A percentile compares a stretch with the other conserved stretches of the same genome.
Evolutionary conservation across 2,113 vertebrate species (phyloP).

Genomic region (Maccullochella peelii): DNA sequence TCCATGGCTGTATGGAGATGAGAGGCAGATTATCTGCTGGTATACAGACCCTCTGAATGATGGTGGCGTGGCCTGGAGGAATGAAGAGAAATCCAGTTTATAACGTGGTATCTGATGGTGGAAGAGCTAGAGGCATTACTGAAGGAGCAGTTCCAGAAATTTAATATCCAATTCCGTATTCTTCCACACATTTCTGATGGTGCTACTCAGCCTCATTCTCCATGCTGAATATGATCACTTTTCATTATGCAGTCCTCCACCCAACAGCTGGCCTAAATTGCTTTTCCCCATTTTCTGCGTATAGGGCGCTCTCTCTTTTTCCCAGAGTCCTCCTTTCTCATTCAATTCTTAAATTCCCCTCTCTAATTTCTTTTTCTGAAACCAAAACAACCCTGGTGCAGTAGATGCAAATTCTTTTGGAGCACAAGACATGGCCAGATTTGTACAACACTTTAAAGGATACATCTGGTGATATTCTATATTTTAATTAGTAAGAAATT

Average conservation of each 20-base stretch:
- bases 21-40: constrained; percentile 55
- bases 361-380: constrained; percentile 33
- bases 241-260: constrained; percentile 70
- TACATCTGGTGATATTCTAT: not conserved
- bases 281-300: constrained; percentile 51
- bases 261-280: constrained; percentile 70
- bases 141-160: constrained; percentile 66
- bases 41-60: constrained; percentile 57
- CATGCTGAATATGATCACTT: constrained; percentile 72
- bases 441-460: not conserved
- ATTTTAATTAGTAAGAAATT: not conserved
- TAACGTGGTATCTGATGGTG: constrained; percentile 69
- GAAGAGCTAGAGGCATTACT: constrained; percentile 58
- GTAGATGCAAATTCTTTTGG: not conserved
- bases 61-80: constrained; percentile 46
- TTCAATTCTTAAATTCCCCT: constrained; percentile 36
- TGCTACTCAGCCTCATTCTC: constrained; percentile 64
- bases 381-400: constrained; percentile 8
- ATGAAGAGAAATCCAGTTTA: constrained; percentile 60
- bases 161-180: constrained; percentile 68
- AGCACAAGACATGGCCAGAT: not conserved
- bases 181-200: constrained; percentile 57
- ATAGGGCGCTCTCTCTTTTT: constrained; percentile 35
- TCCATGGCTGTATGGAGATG: constrained; percentile 49
- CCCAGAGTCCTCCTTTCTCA: constrained; percentile 22